Evolutionary conservation across 2,797 vertebrate species (phyloP).

Genomic region (Sebastes diploproa): DNA sequence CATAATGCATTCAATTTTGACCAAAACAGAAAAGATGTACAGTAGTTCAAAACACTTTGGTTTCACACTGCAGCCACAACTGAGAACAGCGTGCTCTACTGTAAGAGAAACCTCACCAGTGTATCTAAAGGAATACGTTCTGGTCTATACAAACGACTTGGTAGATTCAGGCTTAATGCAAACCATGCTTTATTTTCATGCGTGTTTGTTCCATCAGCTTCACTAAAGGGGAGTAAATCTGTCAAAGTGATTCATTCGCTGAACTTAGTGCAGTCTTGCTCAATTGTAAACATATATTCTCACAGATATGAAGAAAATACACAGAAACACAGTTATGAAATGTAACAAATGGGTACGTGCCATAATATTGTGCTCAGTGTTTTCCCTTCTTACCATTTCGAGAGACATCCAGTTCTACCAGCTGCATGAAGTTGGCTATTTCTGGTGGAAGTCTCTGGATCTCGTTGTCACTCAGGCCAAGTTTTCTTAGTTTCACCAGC

Average conservation of each 20-base stretch:
- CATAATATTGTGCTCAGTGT: not conserved
- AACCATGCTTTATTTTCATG: slow-evolving; percentile 28
- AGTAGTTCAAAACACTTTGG: not conserved
- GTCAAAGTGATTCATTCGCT: slow-evolving; percentile 24
- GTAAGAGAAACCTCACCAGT: slow-evolving; percentile 13
- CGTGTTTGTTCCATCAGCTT: slow-evolving; percentile 25
- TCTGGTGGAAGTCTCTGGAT: slow-evolving; percentile 95
- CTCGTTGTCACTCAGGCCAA: slow-evolving; percentile 98
- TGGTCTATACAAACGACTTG: not conserved
- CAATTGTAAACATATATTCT: not conserved
- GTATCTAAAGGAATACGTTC: slow-evolving; percentile 15
- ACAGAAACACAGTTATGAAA: not conserved
- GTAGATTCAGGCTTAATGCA: slow-evolving; percentile 6
- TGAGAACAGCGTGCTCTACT: not conserved
- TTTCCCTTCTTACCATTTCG: slow-evolving; percentile 88
- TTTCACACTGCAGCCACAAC: slow-evolving; percentile 10
- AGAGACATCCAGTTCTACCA: slow-evolving; percentile 96
- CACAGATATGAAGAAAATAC: not conserved
- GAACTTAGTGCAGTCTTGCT: slow-evolving; percentile 1
- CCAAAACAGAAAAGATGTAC: not conserved
- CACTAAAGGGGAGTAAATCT: slow-evolving; percentile 31
- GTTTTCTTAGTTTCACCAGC: slow-evolving; percentile 94
- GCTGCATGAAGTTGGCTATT: slow-evolving; percentile 97
- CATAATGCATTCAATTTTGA: not conserved
- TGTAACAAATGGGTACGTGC: not conserved